phyloP scores from a whole-genome alignment of 2,113 vertebrate genomes.

The Egretta garzetta region DNA sequence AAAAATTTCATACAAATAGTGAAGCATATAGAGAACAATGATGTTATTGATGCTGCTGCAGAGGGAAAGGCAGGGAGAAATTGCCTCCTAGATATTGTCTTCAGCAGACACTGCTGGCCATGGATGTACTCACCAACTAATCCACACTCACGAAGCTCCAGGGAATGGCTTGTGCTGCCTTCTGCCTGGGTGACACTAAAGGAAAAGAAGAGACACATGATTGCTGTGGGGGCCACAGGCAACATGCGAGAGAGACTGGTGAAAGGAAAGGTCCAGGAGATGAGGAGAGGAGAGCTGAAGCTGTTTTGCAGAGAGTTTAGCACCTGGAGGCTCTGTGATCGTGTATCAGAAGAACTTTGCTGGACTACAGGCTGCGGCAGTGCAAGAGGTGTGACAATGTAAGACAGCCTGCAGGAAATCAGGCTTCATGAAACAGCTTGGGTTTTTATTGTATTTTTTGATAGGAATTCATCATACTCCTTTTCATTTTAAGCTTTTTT shows the following conservation, averaged over 20 bases:
- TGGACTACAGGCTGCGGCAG: background rate
- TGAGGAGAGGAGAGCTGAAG: background rate
- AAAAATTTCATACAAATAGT: background rate
- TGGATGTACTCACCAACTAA: background rate
- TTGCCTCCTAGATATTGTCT: background rate
- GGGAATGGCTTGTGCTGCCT: background rate
- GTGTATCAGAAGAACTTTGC: background rate
- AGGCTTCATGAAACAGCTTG: background rate
- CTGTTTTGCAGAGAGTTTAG: background rate
- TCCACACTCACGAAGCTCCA: background rate
- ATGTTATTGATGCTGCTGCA: background rate
- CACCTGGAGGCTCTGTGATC: background rate
- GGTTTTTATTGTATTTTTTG: background rate
- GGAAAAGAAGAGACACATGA: background rate
- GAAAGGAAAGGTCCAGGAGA: background rate
- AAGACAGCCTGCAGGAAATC: background rate
- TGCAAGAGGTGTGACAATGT: background rate
- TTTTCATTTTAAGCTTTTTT: background rate
- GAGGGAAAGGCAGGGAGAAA: background rate
- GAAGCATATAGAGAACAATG: background rate
- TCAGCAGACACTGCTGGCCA: background rate
- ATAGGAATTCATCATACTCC: background rate
- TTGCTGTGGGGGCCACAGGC: background rate
- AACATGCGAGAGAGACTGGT: background rate
- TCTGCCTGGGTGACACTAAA: background rate